Conservation (phyloP, 2,113 vertebrate genomes). For the Acanthochromis polyacanthus region DNA sequence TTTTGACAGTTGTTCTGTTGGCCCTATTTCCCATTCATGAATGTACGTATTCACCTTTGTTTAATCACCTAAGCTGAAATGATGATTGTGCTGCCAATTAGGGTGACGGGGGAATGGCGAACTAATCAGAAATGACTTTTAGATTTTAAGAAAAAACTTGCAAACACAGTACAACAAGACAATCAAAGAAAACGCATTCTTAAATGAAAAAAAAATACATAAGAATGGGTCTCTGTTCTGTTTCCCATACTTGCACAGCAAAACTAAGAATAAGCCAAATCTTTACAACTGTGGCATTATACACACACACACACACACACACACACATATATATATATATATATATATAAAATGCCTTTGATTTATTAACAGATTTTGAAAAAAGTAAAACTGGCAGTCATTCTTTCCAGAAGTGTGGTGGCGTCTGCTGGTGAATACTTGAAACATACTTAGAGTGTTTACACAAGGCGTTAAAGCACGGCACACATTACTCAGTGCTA, state of each 20-base stretch:
- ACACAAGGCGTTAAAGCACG: slow-evolving; percentile 70
- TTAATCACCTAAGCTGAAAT: background rate
- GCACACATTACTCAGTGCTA: slow-evolving; percentile 63
- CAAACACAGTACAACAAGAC: background rate
- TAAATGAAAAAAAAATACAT: too few species aligned
- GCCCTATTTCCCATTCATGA: background rate
- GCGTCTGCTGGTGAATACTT: slow-evolving; percentile 31
- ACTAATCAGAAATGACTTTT: background rate
- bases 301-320: too few species aligned
- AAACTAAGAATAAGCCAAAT: too few species aligned
- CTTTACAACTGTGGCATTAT: too few species aligned
- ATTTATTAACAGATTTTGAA: slow-evolving; percentile 4
- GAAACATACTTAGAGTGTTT: slow-evolving; percentile 71
- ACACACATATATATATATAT: too few species aligned
- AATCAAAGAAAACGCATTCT: background rate
- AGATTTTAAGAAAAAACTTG: background rate
- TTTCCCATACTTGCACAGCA: too few species aligned
- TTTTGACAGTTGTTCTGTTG: background rate
- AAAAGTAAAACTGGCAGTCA: background rate
- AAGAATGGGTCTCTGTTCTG: too few species aligned
- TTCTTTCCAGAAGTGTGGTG: background rate
- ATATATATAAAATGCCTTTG: too few species aligned
- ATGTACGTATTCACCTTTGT: background rate
- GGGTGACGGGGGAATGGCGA: background rate
- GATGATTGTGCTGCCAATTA: background rate